Evolutionary conservation across 2,797 vertebrate genomes (phyloP).

Genomic region (Smutsia temminckii): DNA sequence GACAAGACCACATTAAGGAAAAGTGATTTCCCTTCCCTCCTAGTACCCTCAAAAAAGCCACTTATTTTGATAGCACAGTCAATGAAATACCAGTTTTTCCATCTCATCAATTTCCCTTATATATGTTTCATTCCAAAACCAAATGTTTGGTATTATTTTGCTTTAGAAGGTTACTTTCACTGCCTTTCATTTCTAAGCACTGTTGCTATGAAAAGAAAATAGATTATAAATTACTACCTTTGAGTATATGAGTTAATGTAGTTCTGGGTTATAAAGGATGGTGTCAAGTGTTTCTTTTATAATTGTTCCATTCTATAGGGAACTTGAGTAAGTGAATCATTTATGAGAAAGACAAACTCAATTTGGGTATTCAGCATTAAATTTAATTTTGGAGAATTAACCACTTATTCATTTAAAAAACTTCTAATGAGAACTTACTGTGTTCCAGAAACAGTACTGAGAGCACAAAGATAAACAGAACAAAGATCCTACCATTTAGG

Average conservation of each 20-base stretch:
- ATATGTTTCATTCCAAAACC: slow-evolving; percentile 49
- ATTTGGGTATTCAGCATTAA: slow-evolving; percentile 31
- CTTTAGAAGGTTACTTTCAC: slow-evolving; percentile 31
- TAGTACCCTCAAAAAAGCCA: not conserved
- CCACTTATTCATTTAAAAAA: slow-evolving; percentile 31
- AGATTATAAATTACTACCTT: slow-evolving; percentile 31
- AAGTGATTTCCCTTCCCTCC: slow-evolving; percentile 12
- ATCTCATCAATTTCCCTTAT: slow-evolving; percentile 51
- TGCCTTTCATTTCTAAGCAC: slow-evolving; percentile 43
- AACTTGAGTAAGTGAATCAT: slow-evolving; percentile 40
- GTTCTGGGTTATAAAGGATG: not conserved
- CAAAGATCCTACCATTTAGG: too few relatives aligned
- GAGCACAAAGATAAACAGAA: slow-evolving; percentile 6
- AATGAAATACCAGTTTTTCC: slow-evolving; percentile 44
- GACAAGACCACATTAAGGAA: slow-evolving; percentile 34
- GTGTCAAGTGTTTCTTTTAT: slow-evolving; percentile 21
- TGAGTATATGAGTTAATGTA: not conserved
- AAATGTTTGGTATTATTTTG: slow-evolving; percentile 58
- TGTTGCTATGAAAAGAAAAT: slow-evolving; percentile 38
- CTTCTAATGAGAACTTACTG: not conserved
- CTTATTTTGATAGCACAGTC: slow-evolving; percentile 31
- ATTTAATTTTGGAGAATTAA: slow-evolving; percentile 47
- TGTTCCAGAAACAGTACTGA: not conserved
- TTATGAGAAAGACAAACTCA: slow-evolving; percentile 46
- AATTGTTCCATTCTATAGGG: slow-evolving; percentile 21